These are phyloP conservation scores for Alaudala cheleensis DNA, from an alignment of 2,113 vertebrate genomes.

Conservation along the genomic window DNA sequence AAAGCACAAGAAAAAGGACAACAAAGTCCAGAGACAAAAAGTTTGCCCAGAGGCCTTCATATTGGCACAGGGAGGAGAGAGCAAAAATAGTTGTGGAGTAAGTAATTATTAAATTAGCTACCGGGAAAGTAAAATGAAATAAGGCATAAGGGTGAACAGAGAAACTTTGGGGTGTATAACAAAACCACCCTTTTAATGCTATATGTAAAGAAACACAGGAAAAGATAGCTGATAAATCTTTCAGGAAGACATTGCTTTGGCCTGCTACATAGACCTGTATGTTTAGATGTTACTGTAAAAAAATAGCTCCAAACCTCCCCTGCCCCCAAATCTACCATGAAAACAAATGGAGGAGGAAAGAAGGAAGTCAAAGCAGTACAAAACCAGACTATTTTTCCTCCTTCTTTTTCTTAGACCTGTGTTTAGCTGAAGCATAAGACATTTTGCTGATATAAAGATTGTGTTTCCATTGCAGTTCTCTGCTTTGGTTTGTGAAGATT, in stretches of 20 bases:
- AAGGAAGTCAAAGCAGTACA: background rate
- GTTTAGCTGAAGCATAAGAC: background rate
- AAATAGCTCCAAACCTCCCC: background rate
- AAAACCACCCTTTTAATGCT: background rate
- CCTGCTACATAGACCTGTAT: rapidly evolving
- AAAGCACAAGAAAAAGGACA: background rate
- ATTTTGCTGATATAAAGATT: background rate
- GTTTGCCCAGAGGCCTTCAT: background rate
- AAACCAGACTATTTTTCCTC: background rate
- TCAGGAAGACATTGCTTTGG: background rate
- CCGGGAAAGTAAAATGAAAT: background rate
- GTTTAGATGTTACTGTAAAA: background rate
- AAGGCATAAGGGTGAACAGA: background rate
- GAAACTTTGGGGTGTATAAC: background rate
- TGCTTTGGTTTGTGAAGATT: background rate
- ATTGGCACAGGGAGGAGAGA: background rate
- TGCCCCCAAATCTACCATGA: background rate
- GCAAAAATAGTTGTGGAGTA: background rate
- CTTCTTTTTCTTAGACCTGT: background rate
- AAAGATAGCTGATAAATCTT: background rate
- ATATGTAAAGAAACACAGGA: background rate
- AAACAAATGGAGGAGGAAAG: background rate
- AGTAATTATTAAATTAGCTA: background rate
- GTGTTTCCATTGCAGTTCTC: background rate
- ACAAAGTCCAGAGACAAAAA: background rate